Conservation (phyloP, 2,888 invertebrate species). For the Therioaphis trifolii region DNA sequence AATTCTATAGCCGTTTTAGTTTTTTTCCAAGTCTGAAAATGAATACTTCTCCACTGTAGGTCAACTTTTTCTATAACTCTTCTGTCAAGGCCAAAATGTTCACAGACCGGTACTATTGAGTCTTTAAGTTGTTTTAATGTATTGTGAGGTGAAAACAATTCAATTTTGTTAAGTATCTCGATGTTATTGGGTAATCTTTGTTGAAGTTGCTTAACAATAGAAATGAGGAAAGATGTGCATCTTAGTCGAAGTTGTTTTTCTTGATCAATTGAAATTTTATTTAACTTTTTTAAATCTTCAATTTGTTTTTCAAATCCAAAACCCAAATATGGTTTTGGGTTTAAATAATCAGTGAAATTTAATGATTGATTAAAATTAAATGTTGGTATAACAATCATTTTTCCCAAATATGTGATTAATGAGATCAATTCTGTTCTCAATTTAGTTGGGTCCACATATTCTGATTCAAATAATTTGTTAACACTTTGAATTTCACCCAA, state of each 20-base stretch:
- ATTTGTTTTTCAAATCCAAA: conserved; percentile 6
- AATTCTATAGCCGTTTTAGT: background rate
- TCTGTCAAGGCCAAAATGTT: too few species aligned
- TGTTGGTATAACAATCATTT: background rate
- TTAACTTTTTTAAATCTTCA: too few species aligned
- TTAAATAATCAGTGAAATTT: background rate
- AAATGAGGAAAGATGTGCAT: background rate
- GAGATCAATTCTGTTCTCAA: too few species aligned
- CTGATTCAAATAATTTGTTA: too few species aligned
- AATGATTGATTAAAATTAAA: background rate
- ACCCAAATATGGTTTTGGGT: background rate
- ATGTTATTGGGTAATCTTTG: conserved; percentile 9
- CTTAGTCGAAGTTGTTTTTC: background rate
- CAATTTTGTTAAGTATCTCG: background rate
- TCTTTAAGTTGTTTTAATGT: too few species aligned
- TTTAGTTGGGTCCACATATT: too few species aligned
- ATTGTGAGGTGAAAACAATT: background rate
- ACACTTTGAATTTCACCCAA: too few species aligned
- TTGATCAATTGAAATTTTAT: background rate
- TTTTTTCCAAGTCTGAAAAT: too few species aligned
- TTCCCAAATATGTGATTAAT: background rate
- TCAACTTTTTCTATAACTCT: too few species aligned
- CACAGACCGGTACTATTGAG: too few species aligned
- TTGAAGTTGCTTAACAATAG: background rate
- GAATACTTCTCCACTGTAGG: too few species aligned